Percentiles rank a stretch among this genome's conserved stretches.
phyloP scores from a whole-genome alignment of 92 coral and sea anemone genomes.

The Muricea muricata region DNA sequence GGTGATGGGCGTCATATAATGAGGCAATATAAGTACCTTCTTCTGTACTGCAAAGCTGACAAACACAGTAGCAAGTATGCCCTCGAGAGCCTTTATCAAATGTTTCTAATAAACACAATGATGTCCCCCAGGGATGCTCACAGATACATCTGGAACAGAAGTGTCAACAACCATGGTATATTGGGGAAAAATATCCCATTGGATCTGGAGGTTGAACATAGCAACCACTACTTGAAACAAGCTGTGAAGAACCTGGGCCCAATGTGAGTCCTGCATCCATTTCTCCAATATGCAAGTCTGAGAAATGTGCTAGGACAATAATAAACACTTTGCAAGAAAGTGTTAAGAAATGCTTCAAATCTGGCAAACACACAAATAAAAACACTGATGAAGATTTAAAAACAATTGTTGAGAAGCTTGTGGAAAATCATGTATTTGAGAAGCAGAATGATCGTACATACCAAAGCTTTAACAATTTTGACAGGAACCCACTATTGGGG shows the following conservation, averaged over 20 bases:
- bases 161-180: constrained; percentile 61
- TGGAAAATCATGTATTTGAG: not conserved
- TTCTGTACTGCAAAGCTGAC: constrained; percentile 71
- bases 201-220: constrained; percentile 73
- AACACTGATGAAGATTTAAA: constrained; percentile 42
- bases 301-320: constrained; percentile 46
- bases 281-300: constrained; percentile 66
- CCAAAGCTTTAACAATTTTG: constrained; percentile 27
- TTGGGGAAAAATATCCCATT: constrained; percentile 68
- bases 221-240: constrained; percentile 67
- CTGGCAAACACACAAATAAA: constrained; percentile 58
- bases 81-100: constrained; percentile 73
- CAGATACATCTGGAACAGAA: constrained; percentile 68
- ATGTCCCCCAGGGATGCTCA: constrained; percentile 66
- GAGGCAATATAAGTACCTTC: constrained; percentile 65
- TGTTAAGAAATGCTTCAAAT: constrained; percentile 27
- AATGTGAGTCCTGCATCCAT: constrained; percentile 63
- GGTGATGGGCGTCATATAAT: constrained; percentile 71
- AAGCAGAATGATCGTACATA: constrained; percentile 10
- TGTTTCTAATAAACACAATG: constrained; percentile 50
- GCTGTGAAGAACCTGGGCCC: constrained; percentile 76
- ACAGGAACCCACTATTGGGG: constrained; percentile 44
- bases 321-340: constrained; percentile 45
- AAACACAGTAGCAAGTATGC: constrained; percentile 66
- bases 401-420: constrained; percentile 44